Percentiles rank a stretch among this genome's conserved stretches.
Evolutionary conservation across 2,888 invertebrate genomes (phyloP).

Genomic region (Pyralis farinalis): DNA sequence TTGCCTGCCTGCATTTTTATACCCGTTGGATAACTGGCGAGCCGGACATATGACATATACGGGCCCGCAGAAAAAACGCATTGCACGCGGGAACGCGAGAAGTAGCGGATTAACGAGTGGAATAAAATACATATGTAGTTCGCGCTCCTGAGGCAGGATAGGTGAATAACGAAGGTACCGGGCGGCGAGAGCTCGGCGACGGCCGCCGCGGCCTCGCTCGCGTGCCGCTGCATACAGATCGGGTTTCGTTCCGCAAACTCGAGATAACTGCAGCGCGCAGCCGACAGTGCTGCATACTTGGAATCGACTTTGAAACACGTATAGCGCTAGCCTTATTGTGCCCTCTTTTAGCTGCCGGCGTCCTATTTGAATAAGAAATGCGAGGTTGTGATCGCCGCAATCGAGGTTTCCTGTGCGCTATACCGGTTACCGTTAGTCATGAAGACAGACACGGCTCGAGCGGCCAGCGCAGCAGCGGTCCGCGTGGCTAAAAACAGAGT

Average conservation of each 20-base stretch:
- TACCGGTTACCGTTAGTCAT: constrained; percentile 60
- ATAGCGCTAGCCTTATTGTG: constrained; percentile 58
- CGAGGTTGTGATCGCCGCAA: constrained; percentile 54
- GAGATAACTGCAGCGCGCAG: constrained; percentile 60
- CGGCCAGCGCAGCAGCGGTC: constrained; percentile 44
- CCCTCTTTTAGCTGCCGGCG: constrained; percentile 50
- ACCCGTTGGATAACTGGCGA: constrained; percentile 11
- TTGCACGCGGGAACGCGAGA: constrained; percentile 34
- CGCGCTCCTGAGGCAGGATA: constrained; percentile 1
- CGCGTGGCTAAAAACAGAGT: constrained; percentile 63
- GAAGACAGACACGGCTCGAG: constrained; percentile 34
- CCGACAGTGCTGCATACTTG: constrained; percentile 51
- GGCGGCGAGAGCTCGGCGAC: constrained; percentile 20
- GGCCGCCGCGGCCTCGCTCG: constrained; percentile 59
- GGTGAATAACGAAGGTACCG: constrained; percentile 8
- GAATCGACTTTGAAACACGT: constrained; percentile 56
- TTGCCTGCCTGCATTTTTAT: constrained; percentile 17
- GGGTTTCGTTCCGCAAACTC: constrained; percentile 77
- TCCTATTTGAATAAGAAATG: constrained; percentile 62
- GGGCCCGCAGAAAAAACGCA: constrained; percentile 21
- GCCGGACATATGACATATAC: constrained; percentile 16
- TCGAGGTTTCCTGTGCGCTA: constrained; percentile 50
- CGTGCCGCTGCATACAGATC: constrained; percentile 63
- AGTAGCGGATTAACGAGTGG: constrained; percentile 19
- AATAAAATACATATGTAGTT: constrained; percentile 7